phyloP scores from a whole-genome alignment of 1,140 invertebrate species.

The Drosophila elegans region DNA sequence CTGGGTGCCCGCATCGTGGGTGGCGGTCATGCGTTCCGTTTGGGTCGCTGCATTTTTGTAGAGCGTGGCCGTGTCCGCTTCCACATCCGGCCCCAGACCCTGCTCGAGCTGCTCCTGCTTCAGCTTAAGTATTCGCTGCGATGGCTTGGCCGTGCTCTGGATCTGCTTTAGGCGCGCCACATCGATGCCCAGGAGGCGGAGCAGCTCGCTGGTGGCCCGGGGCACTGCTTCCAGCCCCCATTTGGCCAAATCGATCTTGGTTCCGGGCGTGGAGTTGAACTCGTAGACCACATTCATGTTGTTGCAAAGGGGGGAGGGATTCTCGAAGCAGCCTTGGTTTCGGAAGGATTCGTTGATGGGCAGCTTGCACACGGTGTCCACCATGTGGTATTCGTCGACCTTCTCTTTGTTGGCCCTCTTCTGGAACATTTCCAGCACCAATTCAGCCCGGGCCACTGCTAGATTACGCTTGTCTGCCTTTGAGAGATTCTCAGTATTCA shows the following conservation, averaged over 20 bases:
- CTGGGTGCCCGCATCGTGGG: slow-evolving; percentile 29
- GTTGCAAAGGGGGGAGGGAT: slow-evolving; percentile 61
- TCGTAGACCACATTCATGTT: slow-evolving; percentile 63
- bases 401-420: slow-evolving; percentile 12
- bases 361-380: slow-evolving; percentile 52
- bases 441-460: slow-evolving; percentile 30
- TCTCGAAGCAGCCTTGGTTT: slow-evolving; percentile 36
- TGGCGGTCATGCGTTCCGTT: slow-evolving; percentile 11
- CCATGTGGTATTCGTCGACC: slow-evolving; percentile 38
- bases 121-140: slow-evolving; percentile 43
- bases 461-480: slow-evolving; percentile 25
- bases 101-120: slow-evolving; percentile 9
- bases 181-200: slow-evolving; percentile 50
- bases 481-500: neutral
- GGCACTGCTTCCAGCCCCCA: slow-evolving; percentile 61
- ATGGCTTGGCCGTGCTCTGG: slow-evolving; percentile 25
- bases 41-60: slow-evolving; percentile 40
- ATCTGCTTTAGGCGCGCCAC: slow-evolving; percentile 40
- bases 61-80: slow-evolving; percentile 12
- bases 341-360: slow-evolving; percentile 25
- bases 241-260: slow-evolving; percentile 40
- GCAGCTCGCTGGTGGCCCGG: slow-evolving; percentile 19
- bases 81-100: slow-evolving; percentile 13
- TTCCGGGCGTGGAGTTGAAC: slow-evolving; percentile 54
- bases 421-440: slow-evolving; percentile 9